Evolutionary conservation across 2,888 invertebrate species (phyloP), one percentile per base, ranked within the genome.

Genomic region (Dermolepida albohirtum): DNA sequence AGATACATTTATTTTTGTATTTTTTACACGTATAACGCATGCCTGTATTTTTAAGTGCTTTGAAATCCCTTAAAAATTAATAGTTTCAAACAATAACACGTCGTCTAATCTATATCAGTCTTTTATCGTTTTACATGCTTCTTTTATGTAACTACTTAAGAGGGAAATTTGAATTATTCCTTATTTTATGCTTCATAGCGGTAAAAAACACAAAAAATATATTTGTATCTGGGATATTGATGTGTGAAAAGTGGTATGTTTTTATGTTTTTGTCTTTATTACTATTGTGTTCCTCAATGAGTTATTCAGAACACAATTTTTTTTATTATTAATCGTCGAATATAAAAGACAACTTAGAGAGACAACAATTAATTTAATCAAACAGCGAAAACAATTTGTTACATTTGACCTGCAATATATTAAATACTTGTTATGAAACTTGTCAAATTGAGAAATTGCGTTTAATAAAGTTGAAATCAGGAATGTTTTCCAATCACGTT

Each of bases 31-130:
- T 29, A 8, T 34, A 22, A 27, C 12, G 6, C 29, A 51, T n/a
- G 29, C 29, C 29, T 29, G 27, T 27, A 51, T 8, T 34, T 51
- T n/a, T 27, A 51, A 51, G 51, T 51, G n/a, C 51, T 51, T 51
- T 10, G 22, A 51, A 51, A 27, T 29, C 29, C 51, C 12, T 51
- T 29, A 51, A 29, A 29, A 51, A 51, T 51, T 51, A 51, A 51
- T 51, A 29, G 51, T 12, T 51, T 29, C 51, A 29, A 51, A 51
- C 51, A 51, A 51, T 51, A 51, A 29, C 29, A 51, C 51, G 12
- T 51, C 12, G 7, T 27, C 51, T n/a, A 22, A 27, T 50, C 27
- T 22, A 27, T n/a, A 22, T n/a, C 7, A 27, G 29, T 8, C 29
- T 51, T 51, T 7, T 51, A 27, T 51, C 51, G 12, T 29, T 51